A percentile compares a stretch with the other conserved stretches of the same genome.
Conservation (phyloP, 1,140 invertebrate species). For the Kradibia gibbosae region DNA sequence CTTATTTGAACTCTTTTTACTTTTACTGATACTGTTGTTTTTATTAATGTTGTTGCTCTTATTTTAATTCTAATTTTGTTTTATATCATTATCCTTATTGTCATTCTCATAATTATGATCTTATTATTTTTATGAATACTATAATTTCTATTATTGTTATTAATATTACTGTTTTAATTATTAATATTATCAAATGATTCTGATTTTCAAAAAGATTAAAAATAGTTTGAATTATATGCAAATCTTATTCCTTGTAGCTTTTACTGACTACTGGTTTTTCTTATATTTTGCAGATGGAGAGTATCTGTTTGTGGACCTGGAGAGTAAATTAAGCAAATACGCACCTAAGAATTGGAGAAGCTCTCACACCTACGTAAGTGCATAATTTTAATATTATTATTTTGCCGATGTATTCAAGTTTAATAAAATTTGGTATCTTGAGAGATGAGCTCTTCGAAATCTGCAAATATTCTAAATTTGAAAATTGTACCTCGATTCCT, state of each 20-base stretch:
- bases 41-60: background rate
- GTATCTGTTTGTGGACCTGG: slow-evolving; percentile 93
- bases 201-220: no score
- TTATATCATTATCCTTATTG: background rate
- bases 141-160: background rate
- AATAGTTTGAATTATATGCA: no score
- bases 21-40: background rate
- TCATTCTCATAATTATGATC: background rate
- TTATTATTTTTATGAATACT: background rate
- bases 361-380: slow-evolving; percentile 91
- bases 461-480: background rate
- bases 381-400: background rate
- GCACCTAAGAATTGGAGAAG: slow-evolving; percentile 96
- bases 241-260: background rate
- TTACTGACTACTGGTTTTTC: background rate
- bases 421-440: background rate
- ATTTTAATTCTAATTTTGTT: no score
- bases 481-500: slow-evolving; percentile 2
- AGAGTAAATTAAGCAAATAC: slow-evolving; percentile 96
- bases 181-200: no score
- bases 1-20: slow-evolving; percentile 34
- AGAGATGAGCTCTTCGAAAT: background rate
- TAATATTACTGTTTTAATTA: background rate
- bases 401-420: background rate
- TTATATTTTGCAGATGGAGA: slow-evolving; percentile 86